These are phyloP conservation scores for Hypomecis atomaria DNA, from an alignment of 2,888 invertebrate species.

Conservation along the genomic window DNA sequence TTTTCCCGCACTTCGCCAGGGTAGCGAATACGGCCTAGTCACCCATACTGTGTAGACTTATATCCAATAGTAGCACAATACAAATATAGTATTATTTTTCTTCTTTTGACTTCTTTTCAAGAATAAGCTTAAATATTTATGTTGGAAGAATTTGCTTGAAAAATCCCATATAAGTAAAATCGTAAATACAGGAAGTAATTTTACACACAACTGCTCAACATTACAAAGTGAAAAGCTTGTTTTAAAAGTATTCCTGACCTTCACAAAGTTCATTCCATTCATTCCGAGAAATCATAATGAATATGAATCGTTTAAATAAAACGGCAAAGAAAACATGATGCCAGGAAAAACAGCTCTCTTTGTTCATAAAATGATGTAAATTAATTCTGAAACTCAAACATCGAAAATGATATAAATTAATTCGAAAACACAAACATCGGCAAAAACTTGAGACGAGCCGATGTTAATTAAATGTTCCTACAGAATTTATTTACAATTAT, in stretches of 20 bases:
- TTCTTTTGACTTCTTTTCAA: no score
- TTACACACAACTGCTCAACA: no score
- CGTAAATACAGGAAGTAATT: no score
- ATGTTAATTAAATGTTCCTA: constrained; percentile 27
- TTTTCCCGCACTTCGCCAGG: no score
- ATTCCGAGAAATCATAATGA: constrained; percentile 4
- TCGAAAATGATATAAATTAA: constrained; percentile 10
- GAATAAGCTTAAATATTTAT: no score
- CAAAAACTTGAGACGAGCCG: constrained; percentile 18
- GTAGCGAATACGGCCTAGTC: no score
- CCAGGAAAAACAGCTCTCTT: constrained; percentile 8
- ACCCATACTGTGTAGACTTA: no score
- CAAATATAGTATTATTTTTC: no score
- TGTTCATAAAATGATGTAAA: constrained; percentile 4
- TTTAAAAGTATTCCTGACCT: background rate
- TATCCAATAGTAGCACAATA: no score
- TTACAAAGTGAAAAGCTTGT: background rate
- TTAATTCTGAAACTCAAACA: constrained; percentile 20
- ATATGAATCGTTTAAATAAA: background rate
- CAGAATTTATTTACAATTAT: constrained; percentile 31
- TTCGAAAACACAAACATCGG: constrained; percentile 21
- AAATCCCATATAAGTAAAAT: no score
- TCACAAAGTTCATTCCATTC: background rate
- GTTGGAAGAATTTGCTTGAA: no score
- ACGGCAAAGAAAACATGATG: background rate